phyloP scores from a whole-genome alignment of 2,888 invertebrate species.

The Meteorus cinctellus region DNA sequence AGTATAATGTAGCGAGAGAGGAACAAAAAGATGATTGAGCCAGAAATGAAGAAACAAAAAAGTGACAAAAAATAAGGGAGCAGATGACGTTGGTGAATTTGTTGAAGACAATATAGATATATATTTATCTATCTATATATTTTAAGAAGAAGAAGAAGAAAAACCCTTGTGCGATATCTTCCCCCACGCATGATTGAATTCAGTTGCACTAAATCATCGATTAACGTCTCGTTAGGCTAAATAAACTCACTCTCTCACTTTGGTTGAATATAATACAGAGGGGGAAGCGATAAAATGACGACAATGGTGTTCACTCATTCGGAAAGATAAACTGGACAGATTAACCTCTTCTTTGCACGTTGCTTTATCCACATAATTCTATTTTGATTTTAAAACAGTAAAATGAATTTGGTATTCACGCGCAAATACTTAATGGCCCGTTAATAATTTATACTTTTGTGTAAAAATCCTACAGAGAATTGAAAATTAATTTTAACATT shows the following conservation, averaged over 20 bases:
- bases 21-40: neutral
- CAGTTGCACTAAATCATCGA: constrained; percentile 65
- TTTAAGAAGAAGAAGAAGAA: constrained; percentile 38
- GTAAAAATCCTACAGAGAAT: too few species aligned
- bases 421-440: constrained; percentile 48
- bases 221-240: constrained; percentile 68
- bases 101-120: neutral
- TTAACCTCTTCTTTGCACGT: constrained; percentile 34
- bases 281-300: neutral
- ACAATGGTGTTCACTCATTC: constrained; percentile 39
- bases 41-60: constrained; percentile 14
- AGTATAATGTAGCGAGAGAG: neutral
- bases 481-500: too few species aligned
- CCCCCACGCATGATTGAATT: constrained; percentile 66
- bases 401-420: constrained; percentile 28
- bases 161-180: constrained; percentile 59
- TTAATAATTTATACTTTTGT: constrained; percentile 45
- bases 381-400: constrained; percentile 43
- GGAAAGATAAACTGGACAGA: constrained; percentile 50
- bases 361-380: constrained; percentile 38
- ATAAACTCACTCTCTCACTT: constrained; percentile 50
- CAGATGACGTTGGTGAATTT: constrained; percentile 50
- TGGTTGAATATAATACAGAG: constrained; percentile 25
- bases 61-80: constrained; percentile 33
- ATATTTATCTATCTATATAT: constrained; percentile 22